A percentile compares a stretch with the other conserved stretches of the same genome.
These are phyloP conservation scores for Tricholaema leucomelas DNA, from an alignment of 2,113 vertebrate genomes.

Conservation along the genomic window DNA sequence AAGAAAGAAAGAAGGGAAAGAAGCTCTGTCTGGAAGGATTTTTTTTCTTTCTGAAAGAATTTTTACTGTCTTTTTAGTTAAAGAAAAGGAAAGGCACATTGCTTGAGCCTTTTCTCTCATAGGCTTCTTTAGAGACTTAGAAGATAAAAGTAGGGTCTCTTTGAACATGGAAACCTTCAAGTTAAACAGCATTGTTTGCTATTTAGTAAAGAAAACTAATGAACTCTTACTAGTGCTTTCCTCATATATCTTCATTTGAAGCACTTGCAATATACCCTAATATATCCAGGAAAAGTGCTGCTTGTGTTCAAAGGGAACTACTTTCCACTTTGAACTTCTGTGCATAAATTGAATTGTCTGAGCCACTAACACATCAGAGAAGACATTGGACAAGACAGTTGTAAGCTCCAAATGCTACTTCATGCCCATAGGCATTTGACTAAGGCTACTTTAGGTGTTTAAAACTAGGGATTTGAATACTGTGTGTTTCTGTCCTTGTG, in stretches of 20 bases:
- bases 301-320: not conserved
- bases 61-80: not conserved
- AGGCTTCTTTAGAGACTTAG: not conserved
- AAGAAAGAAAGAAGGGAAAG: not conserved
- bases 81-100: not conserved
- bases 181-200: not conserved
- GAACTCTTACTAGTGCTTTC: not conserved
- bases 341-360: slow-evolving; percentile 15
- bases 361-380: not conserved
- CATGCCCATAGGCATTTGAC: not conserved
- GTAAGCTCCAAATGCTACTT: not conserved
- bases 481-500: not conserved
- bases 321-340: not conserved
- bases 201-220: not conserved
- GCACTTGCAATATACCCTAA: not conserved
- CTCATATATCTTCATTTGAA: not conserved
- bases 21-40: not conserved
- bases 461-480: not conserved
- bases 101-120: not conserved
- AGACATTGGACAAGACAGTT: not conserved
- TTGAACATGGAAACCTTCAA: not conserved
- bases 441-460: not conserved
- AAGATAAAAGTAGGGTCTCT: slow-evolving; percentile 34
- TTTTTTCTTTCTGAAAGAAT: not conserved
- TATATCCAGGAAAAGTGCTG: not conserved